Evolutionary conservation across 1,140 invertebrate genomes (phyloP).

Genomic region (Lepeophtheirus salmonis): DNA sequence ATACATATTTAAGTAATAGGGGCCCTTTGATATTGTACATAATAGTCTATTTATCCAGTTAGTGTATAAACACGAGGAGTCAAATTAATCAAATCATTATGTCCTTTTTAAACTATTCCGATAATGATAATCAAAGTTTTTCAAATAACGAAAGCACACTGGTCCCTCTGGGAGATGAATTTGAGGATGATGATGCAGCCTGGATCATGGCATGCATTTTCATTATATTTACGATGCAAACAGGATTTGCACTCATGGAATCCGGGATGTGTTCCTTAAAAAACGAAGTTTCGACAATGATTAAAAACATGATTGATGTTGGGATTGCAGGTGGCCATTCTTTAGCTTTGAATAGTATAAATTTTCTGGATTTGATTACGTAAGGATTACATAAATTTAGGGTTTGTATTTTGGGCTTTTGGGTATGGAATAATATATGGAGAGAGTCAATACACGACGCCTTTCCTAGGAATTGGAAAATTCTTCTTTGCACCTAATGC

Average conservation of each 20-base stretch:
- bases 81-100: too few relatives aligned
- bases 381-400: too few relatives aligned
- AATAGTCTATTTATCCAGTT: too few relatives aligned
- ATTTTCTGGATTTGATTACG: too few relatives aligned
- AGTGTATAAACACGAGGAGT: too few relatives aligned
- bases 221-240: conserved; percentile 75
- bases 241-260: conserved; percentile 61
- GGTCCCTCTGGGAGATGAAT: neutral
- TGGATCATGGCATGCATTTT: conserved; percentile 83
- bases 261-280: conserved; percentile 76
- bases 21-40: too few relatives aligned
- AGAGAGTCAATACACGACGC: conserved; percentile 32
- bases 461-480: conserved; percentile 32
- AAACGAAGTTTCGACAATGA: conserved; percentile 89
- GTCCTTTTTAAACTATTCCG: too few relatives aligned
- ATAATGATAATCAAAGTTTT: too few relatives aligned
- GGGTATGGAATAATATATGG: conserved; percentile 82
- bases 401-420: conserved; percentile 80
- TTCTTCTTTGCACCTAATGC: conserved; percentile 21
- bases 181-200: conserved; percentile 50
- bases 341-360: too few relatives aligned
- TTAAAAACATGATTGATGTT: conserved; percentile 83
- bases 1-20: too few relatives aligned
- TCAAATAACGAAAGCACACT: too few relatives aligned
- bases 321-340: conserved; percentile 78